These are phyloP conservation scores for Spermophilus dauricus DNA, from an alignment of 2,113 vertebrate genomes.

Conservation along the genomic window DNA sequence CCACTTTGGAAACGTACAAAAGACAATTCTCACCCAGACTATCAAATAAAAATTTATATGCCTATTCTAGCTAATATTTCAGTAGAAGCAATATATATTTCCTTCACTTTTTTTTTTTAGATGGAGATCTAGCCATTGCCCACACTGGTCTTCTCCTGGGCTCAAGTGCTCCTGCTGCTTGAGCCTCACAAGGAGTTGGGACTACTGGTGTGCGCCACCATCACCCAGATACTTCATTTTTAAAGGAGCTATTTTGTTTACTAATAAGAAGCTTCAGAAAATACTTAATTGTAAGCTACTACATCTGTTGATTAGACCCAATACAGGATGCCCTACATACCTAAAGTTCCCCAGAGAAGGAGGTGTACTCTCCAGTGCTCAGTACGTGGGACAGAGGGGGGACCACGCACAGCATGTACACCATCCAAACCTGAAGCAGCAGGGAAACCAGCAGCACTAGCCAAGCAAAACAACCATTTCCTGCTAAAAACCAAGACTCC, in stretches of 20 bases:
- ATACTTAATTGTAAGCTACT: constrained; percentile 54
- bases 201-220: neutral
- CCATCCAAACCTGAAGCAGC: neutral
- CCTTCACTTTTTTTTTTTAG: neutral
- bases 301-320: neutral
- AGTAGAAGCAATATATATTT: neutral
- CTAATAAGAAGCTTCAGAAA: constrained; percentile 48
- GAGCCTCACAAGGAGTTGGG: neutral
- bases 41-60: constrained; percentile 54
- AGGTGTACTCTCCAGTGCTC: neutral
- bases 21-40: neutral
- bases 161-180: too few relatives aligned
- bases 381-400: neutral
- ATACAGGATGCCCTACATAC: neutral
- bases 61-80: constrained; percentile 4
- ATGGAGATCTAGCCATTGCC: neutral
- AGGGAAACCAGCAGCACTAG: neutral
- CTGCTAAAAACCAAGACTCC: neutral
- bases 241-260: constrained; percentile 11
- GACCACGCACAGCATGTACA: accelerated
- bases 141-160: neutral
- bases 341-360: neutral
- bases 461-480: constrained; percentile 22
- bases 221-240: neutral
- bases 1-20: constrained; percentile 7